Conservation (phyloP, 2,888 invertebrate species). For the Caenorhabditis sp. region DNA sequence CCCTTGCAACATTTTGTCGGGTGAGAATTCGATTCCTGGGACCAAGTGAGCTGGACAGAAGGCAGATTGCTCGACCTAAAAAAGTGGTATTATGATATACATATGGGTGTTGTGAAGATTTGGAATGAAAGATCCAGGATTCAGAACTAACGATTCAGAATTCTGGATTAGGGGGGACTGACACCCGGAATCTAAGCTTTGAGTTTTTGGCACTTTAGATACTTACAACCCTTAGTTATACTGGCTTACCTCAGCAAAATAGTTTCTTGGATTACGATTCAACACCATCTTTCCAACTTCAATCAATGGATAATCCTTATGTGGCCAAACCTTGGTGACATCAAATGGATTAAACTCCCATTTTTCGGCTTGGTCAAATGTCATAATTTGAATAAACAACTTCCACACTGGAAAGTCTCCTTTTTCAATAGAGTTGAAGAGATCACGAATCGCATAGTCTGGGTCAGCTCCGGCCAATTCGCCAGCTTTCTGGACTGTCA, state of each 20-base stretch:
- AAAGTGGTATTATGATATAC: no score
- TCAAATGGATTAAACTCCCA: constrained; percentile 74
- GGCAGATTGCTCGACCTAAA: constrained; percentile 68
- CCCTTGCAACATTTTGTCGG: constrained; percentile 72
- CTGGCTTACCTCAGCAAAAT: constrained; percentile 63
- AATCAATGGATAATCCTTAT: constrained; percentile 68
- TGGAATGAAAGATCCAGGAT: no score
- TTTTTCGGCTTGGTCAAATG: constrained; percentile 72
- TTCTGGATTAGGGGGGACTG: no score
- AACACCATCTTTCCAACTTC: constrained; percentile 69
- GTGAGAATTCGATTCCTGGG: constrained; percentile 71
- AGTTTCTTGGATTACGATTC: constrained; percentile 70
- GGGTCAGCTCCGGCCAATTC: constrained; percentile 68
- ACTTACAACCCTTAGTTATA: no score
- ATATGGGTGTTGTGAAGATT: no score
- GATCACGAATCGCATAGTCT: constrained; percentile 72
- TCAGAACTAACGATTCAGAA: no score
- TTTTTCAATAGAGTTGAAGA: constrained; percentile 73
- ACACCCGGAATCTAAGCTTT: no score
- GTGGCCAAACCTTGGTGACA: constrained; percentile 73
- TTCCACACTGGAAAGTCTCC: constrained; percentile 74
- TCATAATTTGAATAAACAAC: constrained; percentile 73
- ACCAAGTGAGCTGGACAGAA: constrained; percentile 71
- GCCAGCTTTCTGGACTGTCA: constrained; percentile 58
- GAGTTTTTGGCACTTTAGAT: no score